A percentile compares a stretch with the other conserved stretches of the same genome.
phyloP scores from a whole-genome alignment of 2,113 vertebrate genomes.

The Ictalurus furcatus region DNA sequence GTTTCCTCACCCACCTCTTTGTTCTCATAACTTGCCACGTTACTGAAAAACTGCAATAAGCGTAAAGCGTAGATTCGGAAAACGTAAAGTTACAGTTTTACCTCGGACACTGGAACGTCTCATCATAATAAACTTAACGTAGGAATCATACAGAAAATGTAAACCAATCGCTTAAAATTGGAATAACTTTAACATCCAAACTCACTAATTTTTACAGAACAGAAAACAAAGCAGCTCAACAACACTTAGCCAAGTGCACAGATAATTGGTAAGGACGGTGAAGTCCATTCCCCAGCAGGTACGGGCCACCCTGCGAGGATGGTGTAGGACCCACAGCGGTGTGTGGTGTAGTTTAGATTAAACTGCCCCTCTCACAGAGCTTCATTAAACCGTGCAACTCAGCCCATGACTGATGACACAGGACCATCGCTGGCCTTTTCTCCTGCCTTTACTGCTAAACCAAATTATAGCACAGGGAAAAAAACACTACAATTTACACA shows the following conservation, averaged over 20 bases:
- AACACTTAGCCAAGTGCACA: background rate
- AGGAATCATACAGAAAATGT: background rate
- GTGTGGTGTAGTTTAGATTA: constrained; percentile 36
- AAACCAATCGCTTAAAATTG: too few relatives aligned
- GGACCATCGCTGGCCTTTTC: constrained; percentile 1
- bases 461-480: background rate
- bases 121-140: background rate
- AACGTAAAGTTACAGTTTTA: background rate
- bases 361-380: constrained; percentile 37
- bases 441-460: background rate
- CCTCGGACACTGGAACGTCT: background rate
- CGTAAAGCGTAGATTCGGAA: too few relatives aligned
- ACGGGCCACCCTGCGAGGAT: background rate
- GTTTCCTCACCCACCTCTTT: too few relatives aligned
- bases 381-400: constrained; percentile 48
- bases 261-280: background rate
- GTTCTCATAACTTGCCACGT: too few relatives aligned
- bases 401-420: constrained; percentile 35
- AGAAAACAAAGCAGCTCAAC: background rate
- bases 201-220: background rate
- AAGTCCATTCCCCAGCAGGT: constrained; percentile 34
- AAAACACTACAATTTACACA: background rate
- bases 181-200: background rate
- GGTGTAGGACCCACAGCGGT: constrained; percentile 1
- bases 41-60: too few relatives aligned